phyloP scores from a whole-genome alignment of 2,797 vertebrate genomes.

The Catostomus latipinnis region DNA sequence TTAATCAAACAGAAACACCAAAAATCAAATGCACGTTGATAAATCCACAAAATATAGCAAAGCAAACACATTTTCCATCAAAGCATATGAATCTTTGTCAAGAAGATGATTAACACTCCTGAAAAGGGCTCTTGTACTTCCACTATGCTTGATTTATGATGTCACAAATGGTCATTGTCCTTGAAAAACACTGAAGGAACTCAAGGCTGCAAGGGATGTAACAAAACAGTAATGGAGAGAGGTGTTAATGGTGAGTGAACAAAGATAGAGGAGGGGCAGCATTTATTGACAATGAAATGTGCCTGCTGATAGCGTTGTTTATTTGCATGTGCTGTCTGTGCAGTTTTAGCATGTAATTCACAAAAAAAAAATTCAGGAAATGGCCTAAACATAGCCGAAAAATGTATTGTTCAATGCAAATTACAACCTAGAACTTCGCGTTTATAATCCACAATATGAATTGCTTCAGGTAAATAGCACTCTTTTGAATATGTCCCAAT shows the following conservation, averaged over 20 bases:
- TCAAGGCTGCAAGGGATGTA: constrained; percentile 40
- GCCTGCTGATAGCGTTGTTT: not conserved
- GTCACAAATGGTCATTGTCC: constrained; percentile 51
- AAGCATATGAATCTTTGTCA: constrained; percentile 6
- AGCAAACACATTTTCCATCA: not conserved
- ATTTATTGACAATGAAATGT: constrained; percentile 25
- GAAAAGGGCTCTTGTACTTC: constrained; percentile 21
- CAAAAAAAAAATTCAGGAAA: not conserved
- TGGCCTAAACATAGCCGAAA: no score
- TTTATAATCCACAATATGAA: no score
- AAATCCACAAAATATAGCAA: no score
- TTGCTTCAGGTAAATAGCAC: no score
- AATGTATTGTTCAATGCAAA: no score
- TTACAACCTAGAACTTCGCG: no score
- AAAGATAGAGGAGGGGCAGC: constrained; percentile 20
- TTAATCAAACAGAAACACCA: not conserved
- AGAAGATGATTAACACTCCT: constrained; percentile 23
- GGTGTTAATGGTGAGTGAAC: constrained; percentile 39
- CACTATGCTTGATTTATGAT: constrained; percentile 42
- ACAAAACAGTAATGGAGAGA: constrained; percentile 24
- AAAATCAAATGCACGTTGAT: no score
- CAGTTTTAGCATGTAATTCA: not conserved
- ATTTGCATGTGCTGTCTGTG: not conserved
- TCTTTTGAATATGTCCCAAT: no score
- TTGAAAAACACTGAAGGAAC: constrained; percentile 49